These are phyloP conservation scores for Halictus rubicundus DNA, from an alignment of 1,140 invertebrate genomes.

Conservation along the genomic window DNA sequence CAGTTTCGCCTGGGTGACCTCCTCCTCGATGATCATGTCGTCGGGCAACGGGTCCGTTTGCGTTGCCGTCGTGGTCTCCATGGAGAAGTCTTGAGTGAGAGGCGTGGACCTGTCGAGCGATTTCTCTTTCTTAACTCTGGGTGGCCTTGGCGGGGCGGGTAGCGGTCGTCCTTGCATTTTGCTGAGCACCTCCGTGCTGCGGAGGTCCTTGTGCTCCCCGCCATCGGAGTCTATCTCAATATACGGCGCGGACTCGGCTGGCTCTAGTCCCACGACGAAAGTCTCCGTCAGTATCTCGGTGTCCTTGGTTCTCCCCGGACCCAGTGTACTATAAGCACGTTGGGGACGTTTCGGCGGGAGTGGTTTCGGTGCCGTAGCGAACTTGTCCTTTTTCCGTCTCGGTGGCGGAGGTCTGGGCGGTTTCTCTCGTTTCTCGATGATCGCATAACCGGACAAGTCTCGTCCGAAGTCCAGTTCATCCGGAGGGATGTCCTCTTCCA, in stretches of 20 bases:
- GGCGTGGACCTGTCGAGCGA: constrained; percentile 4
- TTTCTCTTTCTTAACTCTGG: constrained; percentile 77
- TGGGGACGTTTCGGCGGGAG: constrained; percentile 79
- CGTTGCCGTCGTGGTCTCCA: constrained; percentile 87
- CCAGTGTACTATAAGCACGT: constrained; percentile 86
- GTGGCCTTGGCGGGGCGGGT: constrained; percentile 90
- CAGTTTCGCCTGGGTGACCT: constrained; percentile 74
- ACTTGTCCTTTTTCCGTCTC: constrained; percentile 81
- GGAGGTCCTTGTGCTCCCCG: constrained; percentile 82
- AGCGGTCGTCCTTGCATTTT: constrained; percentile 91
- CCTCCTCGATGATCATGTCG: constrained; percentile 86
- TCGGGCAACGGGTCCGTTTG: constrained; percentile 91
- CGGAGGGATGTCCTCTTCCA: constrained; percentile 67
- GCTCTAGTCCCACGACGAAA: background rate
- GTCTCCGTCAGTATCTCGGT: background rate
- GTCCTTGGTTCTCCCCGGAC: constrained; percentile 71
- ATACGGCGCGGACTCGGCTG: constrained; percentile 80
- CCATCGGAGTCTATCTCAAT: constrained; percentile 83
- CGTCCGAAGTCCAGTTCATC: constrained; percentile 55
- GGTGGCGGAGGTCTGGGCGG: constrained; percentile 82
- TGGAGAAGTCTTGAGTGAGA: constrained; percentile 27
- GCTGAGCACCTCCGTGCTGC: constrained; percentile 86
- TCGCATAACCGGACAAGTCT: constrained; percentile 81
- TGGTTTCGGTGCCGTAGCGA: constrained; percentile 74
- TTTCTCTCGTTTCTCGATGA: constrained; percentile 84